Evolutionary conservation across 1,140 invertebrate species (phyloP).

Genomic region (Apis florea): DNA sequence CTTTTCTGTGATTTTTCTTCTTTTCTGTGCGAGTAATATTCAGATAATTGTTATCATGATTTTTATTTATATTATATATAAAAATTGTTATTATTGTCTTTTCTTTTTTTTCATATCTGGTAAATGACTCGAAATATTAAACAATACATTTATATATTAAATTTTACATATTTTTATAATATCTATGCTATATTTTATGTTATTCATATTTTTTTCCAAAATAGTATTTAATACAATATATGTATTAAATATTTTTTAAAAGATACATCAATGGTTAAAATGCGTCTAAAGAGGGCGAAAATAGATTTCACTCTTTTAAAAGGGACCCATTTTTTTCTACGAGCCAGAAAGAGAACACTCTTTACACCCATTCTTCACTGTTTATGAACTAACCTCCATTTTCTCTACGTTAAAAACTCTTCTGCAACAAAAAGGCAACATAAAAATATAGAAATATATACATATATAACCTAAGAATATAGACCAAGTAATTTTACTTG

Average conservation of each 20-base stretch:
- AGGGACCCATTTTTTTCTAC: neutral
- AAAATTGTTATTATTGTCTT: too few relatives aligned
- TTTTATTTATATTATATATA: too few relatives aligned
- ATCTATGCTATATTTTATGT: too few relatives aligned
- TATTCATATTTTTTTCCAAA: too few relatives aligned
- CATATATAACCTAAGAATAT: neutral
- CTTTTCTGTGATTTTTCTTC: neutral
- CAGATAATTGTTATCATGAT: too few relatives aligned
- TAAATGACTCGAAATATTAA: too few relatives aligned
- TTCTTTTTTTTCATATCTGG: too few relatives aligned
- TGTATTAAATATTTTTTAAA: neutral
- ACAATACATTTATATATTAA: too few relatives aligned
- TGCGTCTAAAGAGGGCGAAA: neutral
- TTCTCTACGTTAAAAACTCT: neutral
- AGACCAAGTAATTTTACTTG: too few relatives aligned
- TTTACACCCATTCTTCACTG: constrained; percentile 7
- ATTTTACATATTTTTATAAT: too few relatives aligned
- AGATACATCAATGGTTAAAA: neutral
- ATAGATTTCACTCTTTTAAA: neutral
- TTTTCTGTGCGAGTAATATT: neutral
- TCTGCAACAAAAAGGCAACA: neutral
- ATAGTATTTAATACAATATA: too few relatives aligned
- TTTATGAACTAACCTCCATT: neutral
- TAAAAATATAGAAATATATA: too few relatives aligned
- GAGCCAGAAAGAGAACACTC: constrained; percentile 8